Evolutionary conservation across 2,113 vertebrate species (phyloP).

Genomic region (Andinoacara biseriatus): DNA sequence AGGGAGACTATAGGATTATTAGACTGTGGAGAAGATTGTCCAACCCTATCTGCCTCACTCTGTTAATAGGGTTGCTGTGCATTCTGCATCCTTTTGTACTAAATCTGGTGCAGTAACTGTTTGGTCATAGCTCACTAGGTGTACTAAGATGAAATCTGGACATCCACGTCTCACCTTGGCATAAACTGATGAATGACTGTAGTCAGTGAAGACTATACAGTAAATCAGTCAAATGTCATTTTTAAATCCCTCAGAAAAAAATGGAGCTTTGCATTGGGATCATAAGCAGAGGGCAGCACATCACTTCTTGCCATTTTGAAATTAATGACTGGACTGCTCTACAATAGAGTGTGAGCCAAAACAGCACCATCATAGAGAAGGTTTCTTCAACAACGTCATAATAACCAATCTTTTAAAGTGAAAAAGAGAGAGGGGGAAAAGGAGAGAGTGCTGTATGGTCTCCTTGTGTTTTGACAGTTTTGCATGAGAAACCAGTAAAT

Average conservation of each 20-base stretch:
- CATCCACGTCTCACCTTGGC: background rate
- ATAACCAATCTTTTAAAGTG: background rate
- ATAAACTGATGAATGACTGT: background rate
- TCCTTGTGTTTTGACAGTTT: background rate
- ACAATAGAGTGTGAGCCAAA: background rate
- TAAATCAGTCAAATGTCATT: background rate
- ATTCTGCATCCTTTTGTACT: background rate
- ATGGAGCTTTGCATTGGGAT: background rate
- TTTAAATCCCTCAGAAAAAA: background rate
- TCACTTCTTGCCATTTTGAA: background rate
- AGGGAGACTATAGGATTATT: background rate
- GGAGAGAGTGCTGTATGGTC: background rate
- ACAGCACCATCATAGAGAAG: background rate
- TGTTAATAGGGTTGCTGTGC: background rate
- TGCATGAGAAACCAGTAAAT: background rate
- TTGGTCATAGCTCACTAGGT: background rate
- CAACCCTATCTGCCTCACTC: background rate
- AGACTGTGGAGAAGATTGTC: background rate
- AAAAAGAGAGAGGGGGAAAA: conserved; percentile 21
- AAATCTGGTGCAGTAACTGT: background rate
- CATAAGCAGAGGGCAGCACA: background rate
- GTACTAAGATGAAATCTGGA: background rate
- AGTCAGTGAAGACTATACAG: background rate
- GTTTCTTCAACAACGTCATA: background rate
- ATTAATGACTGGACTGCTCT: background rate